These are phyloP conservation scores for Polypedilum pembai DNA, from an alignment of 1,140 invertebrate species.

Conservation along the genomic window DNA sequence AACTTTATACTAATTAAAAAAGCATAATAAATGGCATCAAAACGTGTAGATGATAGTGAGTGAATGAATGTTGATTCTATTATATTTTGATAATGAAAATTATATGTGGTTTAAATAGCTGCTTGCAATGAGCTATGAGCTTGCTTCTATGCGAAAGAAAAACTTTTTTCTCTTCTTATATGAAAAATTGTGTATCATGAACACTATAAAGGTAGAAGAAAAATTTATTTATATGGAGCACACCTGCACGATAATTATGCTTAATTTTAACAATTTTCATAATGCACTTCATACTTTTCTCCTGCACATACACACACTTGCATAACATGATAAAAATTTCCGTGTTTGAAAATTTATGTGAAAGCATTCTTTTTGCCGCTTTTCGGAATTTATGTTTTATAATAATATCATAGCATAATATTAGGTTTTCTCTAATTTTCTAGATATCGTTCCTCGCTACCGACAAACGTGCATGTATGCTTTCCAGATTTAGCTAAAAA, in stretches of 20 bases:
- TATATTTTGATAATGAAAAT: not conserved
- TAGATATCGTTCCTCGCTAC: too few relatives aligned
- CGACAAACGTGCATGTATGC: too few relatives aligned
- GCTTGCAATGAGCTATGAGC: too few relatives aligned
- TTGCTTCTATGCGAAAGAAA: not conserved
- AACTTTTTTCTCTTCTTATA: not conserved
- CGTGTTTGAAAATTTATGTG: constrained; percentile 11
- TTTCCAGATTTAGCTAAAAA: too few relatives aligned
- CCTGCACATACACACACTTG: not conserved
- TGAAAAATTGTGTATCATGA: not conserved
- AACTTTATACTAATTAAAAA: constrained; percentile 4
- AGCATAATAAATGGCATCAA: not conserved
- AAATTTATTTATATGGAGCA: constrained; percentile 2
- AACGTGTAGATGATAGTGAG: not conserved
- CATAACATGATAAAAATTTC: constrained; percentile 4
- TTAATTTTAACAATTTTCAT: constrained; percentile 14
- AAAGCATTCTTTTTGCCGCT: not conserved
- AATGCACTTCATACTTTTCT: constrained; percentile 15
- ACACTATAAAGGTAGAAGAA: not conserved
- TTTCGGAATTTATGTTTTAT: not conserved
- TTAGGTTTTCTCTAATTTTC: too few relatives aligned
- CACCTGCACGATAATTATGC: constrained; percentile 11
- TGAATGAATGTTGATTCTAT: not conserved
- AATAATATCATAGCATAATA: too few relatives aligned
- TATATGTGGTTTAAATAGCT: not conserved